Conservation (phyloP, 2,113 vertebrate genomes). For the Dryoscopus gambensis region DNA sequence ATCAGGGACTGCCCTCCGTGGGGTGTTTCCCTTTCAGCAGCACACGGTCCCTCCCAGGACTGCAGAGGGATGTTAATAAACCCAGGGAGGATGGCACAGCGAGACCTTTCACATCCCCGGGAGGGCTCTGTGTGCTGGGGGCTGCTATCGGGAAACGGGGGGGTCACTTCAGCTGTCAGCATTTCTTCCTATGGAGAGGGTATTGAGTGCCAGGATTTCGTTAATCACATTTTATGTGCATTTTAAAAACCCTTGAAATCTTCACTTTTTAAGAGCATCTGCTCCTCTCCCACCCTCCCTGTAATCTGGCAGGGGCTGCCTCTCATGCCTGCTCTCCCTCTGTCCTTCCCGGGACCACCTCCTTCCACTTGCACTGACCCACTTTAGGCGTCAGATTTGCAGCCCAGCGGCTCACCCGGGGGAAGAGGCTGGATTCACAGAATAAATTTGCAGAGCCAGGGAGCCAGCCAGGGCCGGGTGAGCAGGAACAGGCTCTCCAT, state of each 20-base stretch:
- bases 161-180: not conserved
- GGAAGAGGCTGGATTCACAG: not conserved
- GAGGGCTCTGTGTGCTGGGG: not conserved
- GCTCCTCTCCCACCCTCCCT: not conserved
- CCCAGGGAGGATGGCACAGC: not conserved
- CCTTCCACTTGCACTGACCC: not conserved
- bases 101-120: accelerated
- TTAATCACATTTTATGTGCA: not conserved
- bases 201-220: not conserved
- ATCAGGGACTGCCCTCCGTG: not conserved
- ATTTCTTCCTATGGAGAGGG: not conserved
- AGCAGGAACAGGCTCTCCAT: not conserved
- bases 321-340: not conserved
- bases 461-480: not conserved
- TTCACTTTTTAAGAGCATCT: not conserved
- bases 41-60: not conserved
- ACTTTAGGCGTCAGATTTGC: not conserved
- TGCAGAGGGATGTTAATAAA: not conserved
- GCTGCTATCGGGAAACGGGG: accelerated
- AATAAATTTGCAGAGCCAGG: not conserved
- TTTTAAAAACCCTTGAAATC: not conserved
- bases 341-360: not conserved
- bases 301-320: not conserved
- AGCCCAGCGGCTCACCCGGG: not conserved
- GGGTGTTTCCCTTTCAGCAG: not conserved